phyloP scores from a whole-genome alignment of 2,888 invertebrate species.

The Drosophila lacicola region DNA sequence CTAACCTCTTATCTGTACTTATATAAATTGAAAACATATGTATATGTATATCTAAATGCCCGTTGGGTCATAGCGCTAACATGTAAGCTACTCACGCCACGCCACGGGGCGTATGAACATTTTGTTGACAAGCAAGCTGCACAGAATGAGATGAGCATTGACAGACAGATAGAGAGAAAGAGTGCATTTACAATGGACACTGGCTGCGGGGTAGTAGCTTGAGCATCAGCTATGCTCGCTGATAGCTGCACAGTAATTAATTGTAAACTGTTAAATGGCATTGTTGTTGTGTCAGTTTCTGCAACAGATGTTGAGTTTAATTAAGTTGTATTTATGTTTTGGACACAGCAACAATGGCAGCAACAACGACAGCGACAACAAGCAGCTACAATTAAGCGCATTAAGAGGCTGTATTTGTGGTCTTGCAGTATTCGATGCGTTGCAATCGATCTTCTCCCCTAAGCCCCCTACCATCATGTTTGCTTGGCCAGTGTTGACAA shows the following conservation, averaged over 20 bases:
- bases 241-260: slow-evolving; percentile 69
- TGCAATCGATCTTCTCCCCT: slow-evolving; percentile 5
- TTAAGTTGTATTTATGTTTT: slow-evolving; percentile 79
- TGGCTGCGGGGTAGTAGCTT: slow-evolving; percentile 21
- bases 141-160: slow-evolving; percentile 19
- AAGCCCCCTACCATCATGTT: slow-evolving; percentile 2
- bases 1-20: slow-evolving; percentile 4
- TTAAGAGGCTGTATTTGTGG: slow-evolving; percentile 38
- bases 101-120: slow-evolving; percentile 69
- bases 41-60: slow-evolving; percentile 2
- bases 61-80: slow-evolving; percentile 58
- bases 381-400: slow-evolving; percentile 40
- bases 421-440: slow-evolving; percentile 21
- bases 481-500: slow-evolving; percentile 55
- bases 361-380: slow-evolving; percentile 9
- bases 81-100: slow-evolving; percentile 42
- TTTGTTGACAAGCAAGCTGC: slow-evolving; percentile 49
- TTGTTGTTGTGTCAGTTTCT: slow-evolving; percentile 34
- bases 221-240: slow-evolving; percentile 41
- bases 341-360: slow-evolving; percentile 46
- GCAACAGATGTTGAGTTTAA: slow-evolving; percentile 60
- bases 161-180: background rate
- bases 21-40: slow-evolving; percentile 3
- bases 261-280: slow-evolving; percentile 68
- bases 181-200: slow-evolving; percentile 10